Conservation (phyloP, 2,797 vertebrate species). For the Platyrinchus mystaceus region DNA sequence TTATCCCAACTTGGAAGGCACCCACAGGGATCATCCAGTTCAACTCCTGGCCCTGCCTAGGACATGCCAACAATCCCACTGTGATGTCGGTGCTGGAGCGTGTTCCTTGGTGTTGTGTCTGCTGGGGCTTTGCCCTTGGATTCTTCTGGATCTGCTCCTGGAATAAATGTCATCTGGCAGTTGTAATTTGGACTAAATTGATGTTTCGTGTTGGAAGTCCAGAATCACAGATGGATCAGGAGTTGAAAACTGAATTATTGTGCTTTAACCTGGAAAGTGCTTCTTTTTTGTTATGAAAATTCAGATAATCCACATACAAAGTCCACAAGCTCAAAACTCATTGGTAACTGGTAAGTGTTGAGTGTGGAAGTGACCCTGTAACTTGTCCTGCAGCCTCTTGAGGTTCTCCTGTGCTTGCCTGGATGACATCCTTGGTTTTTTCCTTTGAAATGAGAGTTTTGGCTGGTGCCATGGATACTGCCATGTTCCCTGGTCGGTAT, state of each 20-base stretch:
- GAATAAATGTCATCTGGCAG: not conserved
- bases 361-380: not conserved
- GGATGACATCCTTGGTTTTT: not conserved
- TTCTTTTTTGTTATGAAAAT: not conserved
- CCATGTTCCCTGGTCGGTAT: fast-evolving
- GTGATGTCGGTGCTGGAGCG: not conserved
- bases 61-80: not conserved
- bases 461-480: fast-evolving
- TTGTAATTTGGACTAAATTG: not conserved
- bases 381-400: not conserved
- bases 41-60: not conserved
- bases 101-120: not conserved
- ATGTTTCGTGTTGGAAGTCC: not conserved
- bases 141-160: not conserved
- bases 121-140: not conserved
- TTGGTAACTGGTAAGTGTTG: not conserved
- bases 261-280: not conserved
- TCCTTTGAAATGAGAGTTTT: not conserved
- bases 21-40: not conserved
- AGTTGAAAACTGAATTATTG: not conserved
- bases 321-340: not conserved
- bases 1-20: not conserved
- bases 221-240: not conserved
- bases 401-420: not conserved
- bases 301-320: not conserved